These are phyloP conservation scores for Eubasilissa regina DNA, from an alignment of 1,140 invertebrate species.

Conservation along the genomic window DNA sequence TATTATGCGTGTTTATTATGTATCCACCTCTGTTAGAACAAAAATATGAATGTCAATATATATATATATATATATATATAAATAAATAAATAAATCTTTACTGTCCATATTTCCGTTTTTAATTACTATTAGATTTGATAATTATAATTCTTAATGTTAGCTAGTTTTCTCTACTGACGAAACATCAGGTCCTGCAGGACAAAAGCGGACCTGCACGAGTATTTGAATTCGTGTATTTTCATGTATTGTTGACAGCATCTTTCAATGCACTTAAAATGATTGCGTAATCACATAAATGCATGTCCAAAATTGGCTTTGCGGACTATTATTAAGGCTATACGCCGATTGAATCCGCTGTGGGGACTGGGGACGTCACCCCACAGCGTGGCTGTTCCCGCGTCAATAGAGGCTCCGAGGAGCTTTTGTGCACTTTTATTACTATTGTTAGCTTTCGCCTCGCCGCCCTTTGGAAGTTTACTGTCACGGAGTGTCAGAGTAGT, in stretches of 20 bases:
- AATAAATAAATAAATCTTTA: no score
- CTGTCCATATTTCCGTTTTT: no score
- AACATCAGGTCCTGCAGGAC: background rate
- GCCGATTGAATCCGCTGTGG: slow-evolving; percentile 12
- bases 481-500: background rate
- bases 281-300: slow-evolving; percentile 34
- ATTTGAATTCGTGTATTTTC: no score
- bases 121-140: no score
- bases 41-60: no score
- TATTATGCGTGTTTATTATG: no score
- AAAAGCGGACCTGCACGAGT: no score
- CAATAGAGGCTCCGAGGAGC: background rate
- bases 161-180: background rate
- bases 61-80: no score
- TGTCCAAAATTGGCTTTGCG: slow-evolving; percentile 23
- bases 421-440: slow-evolving; percentile 16
- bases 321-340: slow-evolving; percentile 22
- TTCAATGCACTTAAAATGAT: slow-evolving; percentile 16
- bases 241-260: background rate
- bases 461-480: background rate
- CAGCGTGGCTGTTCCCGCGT: background rate
- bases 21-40: no score
- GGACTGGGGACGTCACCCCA: background rate
- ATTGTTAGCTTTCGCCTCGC: slow-evolving; percentile 16
- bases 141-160: background rate